These are phyloP conservation scores for Suillia variegata DNA, from an alignment of 2,888 invertebrate genomes.

Conservation along the genomic window DNA sequence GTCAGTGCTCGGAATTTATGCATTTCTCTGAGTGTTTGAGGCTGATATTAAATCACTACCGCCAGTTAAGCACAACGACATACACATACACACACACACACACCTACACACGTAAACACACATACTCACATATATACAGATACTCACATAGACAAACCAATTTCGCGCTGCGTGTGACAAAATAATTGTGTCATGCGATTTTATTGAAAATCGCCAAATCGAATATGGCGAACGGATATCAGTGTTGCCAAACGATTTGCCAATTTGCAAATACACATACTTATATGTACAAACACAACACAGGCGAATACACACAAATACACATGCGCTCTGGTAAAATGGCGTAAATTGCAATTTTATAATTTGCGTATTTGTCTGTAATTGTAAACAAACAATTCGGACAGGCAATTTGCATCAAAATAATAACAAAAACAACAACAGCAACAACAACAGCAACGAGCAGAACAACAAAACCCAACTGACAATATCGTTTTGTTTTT, in stretches of 20 bases:
- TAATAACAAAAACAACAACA: not conserved
- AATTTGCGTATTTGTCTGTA: not conserved
- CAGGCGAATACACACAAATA: no score
- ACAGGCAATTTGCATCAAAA: not conserved
- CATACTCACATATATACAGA: not conserved
- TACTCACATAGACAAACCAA: not conserved
- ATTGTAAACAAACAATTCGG: not conserved
- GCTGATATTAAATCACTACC: no score
- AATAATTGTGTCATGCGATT: not conserved
- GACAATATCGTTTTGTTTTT: not conserved
- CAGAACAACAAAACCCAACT: no score
- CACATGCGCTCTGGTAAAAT: not conserved
- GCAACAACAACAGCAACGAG: no score
- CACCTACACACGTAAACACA: not conserved
- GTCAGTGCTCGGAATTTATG: no score
- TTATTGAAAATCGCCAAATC: not conserved
- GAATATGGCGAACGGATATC: no score
- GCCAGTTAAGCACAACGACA: not conserved
- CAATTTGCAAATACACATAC: not conserved
- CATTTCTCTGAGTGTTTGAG: no score
- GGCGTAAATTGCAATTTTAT: not conserved
- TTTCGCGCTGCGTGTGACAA: not conserved
- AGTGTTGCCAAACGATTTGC: not conserved
- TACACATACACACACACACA: not conserved
- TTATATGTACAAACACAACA: not conserved